phyloP scores from a whole-genome alignment of 92 coral and sea anemone species.

The Desmophyllum pertusum region DNA sequence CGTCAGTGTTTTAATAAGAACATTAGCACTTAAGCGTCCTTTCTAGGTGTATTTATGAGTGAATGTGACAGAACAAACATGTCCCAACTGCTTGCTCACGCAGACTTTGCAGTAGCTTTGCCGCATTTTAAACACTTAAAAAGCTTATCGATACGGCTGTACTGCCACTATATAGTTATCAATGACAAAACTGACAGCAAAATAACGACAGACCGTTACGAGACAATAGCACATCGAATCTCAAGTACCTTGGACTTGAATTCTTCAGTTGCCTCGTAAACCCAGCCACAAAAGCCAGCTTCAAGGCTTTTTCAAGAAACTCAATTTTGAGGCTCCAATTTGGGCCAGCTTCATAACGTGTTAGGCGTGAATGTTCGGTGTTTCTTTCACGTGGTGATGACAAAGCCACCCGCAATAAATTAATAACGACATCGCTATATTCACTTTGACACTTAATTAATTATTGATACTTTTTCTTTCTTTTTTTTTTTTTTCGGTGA shows the following conservation, averaged over 20 bases:
- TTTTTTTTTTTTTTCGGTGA: constrained; percentile 23
- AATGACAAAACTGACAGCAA: constrained; percentile 1
- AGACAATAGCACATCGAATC: neutral
- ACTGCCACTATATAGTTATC: neutral
- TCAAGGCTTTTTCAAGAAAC: neutral
- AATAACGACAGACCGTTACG: neutral
- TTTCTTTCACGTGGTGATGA: neutral
- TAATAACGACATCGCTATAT: neutral
- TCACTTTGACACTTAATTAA: neutral
- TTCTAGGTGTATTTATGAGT: neutral
- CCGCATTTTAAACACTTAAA: neutral
- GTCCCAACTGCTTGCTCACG: neutral
- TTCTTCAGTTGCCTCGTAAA: constrained; percentile 13
- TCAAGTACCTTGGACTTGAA: neutral
- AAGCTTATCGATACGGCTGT: neutral
- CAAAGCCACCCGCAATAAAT: neutral
- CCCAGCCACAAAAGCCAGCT: neutral
- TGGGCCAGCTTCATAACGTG: neutral
- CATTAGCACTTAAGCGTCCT: neutral
- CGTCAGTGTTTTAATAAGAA: neutral
- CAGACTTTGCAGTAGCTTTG: neutral
- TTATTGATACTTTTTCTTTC: neutral
- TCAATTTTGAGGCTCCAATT: neutral
- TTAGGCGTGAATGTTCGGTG: neutral
- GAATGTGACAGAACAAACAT: neutral